phyloP scores from a whole-genome alignment of 2,888 invertebrate genomes.

The Punctoribates punctum region DNA sequence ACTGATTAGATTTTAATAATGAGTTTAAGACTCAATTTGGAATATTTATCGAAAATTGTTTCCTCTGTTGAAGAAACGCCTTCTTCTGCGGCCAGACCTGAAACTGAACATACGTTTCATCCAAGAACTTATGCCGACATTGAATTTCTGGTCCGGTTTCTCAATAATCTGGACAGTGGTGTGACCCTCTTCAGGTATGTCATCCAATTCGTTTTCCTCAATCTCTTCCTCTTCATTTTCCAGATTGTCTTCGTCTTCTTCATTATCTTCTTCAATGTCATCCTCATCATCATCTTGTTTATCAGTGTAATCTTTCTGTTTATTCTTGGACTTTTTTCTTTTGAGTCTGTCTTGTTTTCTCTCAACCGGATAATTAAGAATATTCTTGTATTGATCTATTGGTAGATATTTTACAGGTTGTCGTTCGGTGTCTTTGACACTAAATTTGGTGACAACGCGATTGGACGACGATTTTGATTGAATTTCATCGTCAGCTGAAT shows the following conservation, averaged over 20 bases:
- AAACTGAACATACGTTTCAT: not conserved
- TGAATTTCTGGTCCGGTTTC: slow-evolving; percentile 13
- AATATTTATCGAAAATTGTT: not conserved
- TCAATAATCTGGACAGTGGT: not conserved
- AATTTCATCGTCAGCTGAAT: not conserved
- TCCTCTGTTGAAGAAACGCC: not conserved
- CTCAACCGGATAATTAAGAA: not conserved
- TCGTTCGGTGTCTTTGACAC: not conserved
- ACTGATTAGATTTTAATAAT: too few relatives aligned
- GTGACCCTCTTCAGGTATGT: not conserved
- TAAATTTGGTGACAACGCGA: not conserved
- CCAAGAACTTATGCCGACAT: not conserved
- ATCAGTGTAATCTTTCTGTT: not conserved
- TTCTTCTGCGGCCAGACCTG: not conserved
- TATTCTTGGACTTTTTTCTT: not conserved
- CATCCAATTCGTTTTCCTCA: not conserved
- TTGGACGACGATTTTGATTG: not conserved
- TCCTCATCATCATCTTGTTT: not conserved
- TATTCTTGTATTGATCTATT: not conserved
- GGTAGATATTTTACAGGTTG: not conserved
- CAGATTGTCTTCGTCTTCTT: not conserved
- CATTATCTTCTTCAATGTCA: not conserved
- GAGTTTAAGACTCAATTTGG: too few relatives aligned
- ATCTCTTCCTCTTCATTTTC: not conserved
- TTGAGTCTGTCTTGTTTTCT: not conserved